Percentiles rank a stretch among this genome's conserved stretches.
These are phyloP conservation scores for Seriola aureovittata DNA, from an alignment of 2,113 vertebrate genomes.

Conservation along the genomic window DNA sequence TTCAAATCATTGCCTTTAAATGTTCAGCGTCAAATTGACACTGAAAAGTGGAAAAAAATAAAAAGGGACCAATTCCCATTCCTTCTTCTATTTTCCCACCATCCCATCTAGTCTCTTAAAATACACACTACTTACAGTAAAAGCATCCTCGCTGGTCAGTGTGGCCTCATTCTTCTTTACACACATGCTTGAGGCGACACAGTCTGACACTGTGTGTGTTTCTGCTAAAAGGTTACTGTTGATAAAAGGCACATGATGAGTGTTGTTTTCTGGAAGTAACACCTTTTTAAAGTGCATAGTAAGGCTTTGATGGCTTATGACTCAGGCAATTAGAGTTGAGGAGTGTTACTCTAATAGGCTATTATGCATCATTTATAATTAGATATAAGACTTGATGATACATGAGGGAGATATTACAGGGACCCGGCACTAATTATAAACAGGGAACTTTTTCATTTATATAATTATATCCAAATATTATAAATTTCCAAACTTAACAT, in stretches of 20 bases:
- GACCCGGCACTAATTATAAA: conserved; percentile 44
- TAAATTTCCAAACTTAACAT: conserved; percentile 6
- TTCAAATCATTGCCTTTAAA: not conserved
- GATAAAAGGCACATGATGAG: conserved; percentile 37
- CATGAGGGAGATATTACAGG: conserved; percentile 34
- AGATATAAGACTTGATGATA: conserved; percentile 54
- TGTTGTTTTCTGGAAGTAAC: conserved; percentile 11
- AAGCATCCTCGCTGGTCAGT: conserved; percentile 8
- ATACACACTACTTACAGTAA: conserved; percentile 8
- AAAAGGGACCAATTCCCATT: conserved; percentile 25
- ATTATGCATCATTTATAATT: conserved; percentile 61
- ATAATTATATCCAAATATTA: conserved; percentile 31
- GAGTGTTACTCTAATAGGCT: conserved; percentile 48
- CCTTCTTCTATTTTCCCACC: not conserved
- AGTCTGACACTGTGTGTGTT: conserved; percentile 15
- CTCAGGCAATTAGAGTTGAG: conserved; percentile 44
- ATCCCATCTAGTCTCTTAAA: conserved; percentile 22
- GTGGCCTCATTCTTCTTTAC: conserved; percentile 29
- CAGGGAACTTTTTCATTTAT: conserved; percentile 28
- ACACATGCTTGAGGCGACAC: not conserved
- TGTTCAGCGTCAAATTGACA: conserved; percentile 8
- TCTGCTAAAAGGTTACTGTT: conserved; percentile 16
- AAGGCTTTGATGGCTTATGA: conserved; percentile 49
- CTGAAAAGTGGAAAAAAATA: not conserved
- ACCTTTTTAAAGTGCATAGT: conserved; percentile 26